These are phyloP conservation scores for Sphaeramia orbicularis DNA, from an alignment of 2,797 vertebrate genomes.

Conservation along the genomic window DNA sequence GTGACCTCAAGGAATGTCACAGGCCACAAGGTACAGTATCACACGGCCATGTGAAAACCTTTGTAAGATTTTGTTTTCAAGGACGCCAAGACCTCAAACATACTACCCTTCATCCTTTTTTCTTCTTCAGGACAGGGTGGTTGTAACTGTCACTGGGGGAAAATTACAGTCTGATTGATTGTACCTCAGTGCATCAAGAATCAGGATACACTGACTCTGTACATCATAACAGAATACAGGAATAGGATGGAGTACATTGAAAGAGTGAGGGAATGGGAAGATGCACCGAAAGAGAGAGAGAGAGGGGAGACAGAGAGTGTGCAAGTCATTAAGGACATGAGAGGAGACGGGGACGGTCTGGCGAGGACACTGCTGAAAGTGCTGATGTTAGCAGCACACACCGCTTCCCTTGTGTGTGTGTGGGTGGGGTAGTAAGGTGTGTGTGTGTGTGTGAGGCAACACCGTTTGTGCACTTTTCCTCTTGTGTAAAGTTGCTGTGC, in stretches of 20 bases:
- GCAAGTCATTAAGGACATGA: conserved; percentile 56
- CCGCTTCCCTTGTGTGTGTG: neutral
- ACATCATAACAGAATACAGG: conserved; percentile 18
- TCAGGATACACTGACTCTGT: conserved; percentile 17
- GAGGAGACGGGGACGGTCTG: conserved; percentile 56
- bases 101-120: conserved; percentile 47
- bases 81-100: conserved; percentile 40
- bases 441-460: conserved; percentile 16
- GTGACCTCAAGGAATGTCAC: conserved; percentile 43
- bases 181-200: conserved; percentile 31
- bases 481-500: conserved; percentile 20
- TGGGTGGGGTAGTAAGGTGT: too few relatives aligned
- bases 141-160: conserved; percentile 51
- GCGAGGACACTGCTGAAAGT: conserved; percentile 69
- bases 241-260: conserved; percentile 5
- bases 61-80: conserved; percentile 52
- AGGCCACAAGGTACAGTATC: conserved; percentile 27
- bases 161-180: conserved; percentile 67
- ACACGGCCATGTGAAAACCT: conserved; percentile 18
- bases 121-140: conserved; percentile 23
- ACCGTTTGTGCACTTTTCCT: conserved; percentile 9
- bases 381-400: conserved; percentile 69
- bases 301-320: conserved; percentile 7
- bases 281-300: neutral
- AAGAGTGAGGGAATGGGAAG: neutral